Evolutionary conservation across 2,113 vertebrate genomes (phyloP).

Genomic region (Mus spicilegus): DNA sequence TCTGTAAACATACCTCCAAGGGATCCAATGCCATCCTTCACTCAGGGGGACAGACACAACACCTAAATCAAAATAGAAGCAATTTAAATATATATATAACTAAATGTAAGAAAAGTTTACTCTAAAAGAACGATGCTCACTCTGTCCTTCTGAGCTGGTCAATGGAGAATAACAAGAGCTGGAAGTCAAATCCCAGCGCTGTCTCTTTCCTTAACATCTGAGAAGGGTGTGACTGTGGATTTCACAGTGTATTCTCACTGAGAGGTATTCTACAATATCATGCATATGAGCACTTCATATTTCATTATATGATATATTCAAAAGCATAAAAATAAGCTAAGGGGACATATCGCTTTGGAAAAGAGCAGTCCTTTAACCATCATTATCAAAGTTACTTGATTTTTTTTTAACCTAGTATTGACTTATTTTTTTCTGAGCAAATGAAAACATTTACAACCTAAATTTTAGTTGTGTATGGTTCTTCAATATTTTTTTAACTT

Average conservation of each 20-base stretch:
- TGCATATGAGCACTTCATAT: background rate
- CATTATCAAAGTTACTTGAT: conserved; percentile 27
- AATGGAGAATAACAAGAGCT: background rate
- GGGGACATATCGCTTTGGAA: background rate
- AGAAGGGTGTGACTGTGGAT: background rate
- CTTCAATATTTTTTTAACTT: background rate
- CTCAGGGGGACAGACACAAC: background rate
- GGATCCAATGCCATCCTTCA: too few species aligned
- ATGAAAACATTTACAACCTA: background rate
- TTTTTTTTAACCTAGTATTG: background rate
- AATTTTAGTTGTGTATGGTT: background rate
- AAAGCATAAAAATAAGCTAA: background rate
- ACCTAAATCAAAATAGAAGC: background rate
- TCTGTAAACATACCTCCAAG: background rate
- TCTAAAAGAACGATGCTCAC: background rate
- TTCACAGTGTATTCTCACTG: background rate
- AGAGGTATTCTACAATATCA: background rate
- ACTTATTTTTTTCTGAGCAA: background rate
- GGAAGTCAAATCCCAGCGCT: background rate
- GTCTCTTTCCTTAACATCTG: background rate
- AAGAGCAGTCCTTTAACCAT: background rate
- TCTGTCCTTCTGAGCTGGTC: background rate
- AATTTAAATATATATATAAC: background rate
- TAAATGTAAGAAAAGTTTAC: background rate
- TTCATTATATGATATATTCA: background rate